Percentiles rank a stretch among this genome's conserved stretches.
These are phyloP conservation scores for Thripadectes ignobilis DNA, from an alignment of 2,797 vertebrate genomes.

Conservation along the genomic window DNA sequence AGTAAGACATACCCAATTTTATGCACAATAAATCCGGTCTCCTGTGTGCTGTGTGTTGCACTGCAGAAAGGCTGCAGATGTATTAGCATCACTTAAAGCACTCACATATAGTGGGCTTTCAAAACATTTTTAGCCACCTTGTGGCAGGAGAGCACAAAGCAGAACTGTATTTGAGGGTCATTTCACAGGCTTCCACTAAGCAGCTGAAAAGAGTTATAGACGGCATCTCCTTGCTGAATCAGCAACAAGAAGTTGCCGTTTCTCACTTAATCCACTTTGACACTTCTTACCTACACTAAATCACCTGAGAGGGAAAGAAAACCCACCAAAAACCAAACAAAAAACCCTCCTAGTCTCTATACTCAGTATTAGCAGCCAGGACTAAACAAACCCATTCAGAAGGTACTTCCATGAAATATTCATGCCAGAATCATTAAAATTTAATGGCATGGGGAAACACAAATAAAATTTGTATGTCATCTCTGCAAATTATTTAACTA, in stretches of 20 bases:
- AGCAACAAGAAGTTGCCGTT: background rate
- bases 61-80: background rate
- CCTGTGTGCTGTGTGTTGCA: background rate
- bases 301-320: background rate
- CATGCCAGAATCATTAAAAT: constrained; percentile 36
- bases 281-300: background rate
- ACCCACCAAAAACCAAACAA: background rate
- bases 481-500: background rate
- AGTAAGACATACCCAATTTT: background rate
- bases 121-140: constrained; percentile 65
- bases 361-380: background rate
- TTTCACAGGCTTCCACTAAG: background rate
- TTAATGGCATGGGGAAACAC: background rate
- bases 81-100: background rate
- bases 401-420: constrained; percentile 53
- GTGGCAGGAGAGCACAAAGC: constrained; percentile 68
- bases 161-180: constrained; percentile 9
- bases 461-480: background rate
- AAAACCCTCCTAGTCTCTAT: background rate
- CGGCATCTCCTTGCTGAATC: background rate
- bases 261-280: background rate
- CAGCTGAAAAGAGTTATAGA: background rate
- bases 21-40: background rate
- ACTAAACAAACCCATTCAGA: constrained; percentile 44
- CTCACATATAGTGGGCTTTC: background rate